Conservation (phyloP, 2,113 vertebrate genomes). For the Erythrolamprus reginae region DNA sequence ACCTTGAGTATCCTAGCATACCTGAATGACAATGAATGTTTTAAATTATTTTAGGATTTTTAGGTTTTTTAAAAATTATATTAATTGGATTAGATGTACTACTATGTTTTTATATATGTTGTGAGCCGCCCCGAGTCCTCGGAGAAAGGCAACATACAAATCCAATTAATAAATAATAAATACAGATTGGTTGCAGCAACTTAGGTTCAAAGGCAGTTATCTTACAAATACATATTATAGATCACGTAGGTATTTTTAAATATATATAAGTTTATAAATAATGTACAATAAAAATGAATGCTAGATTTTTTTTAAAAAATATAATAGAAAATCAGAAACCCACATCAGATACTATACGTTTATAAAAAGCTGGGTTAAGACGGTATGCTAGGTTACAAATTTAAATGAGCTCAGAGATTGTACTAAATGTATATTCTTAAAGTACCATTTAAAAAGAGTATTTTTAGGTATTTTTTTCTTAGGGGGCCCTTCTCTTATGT, state of each 20-base stretch:
- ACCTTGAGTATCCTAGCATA: not conserved
- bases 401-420: not conserved
- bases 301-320: not conserved
- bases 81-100: too few species aligned
- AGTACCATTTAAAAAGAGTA: not conserved
- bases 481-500: not conserved
- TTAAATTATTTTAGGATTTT: too few species aligned
- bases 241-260: too few species aligned
- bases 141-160: too few species aligned
- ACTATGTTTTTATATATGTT: too few species aligned
- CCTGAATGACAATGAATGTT: too few species aligned
- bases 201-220: not conserved
- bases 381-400: not conserved
- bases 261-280: too few species aligned
- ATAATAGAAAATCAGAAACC: not conserved
- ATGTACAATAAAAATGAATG: not conserved
- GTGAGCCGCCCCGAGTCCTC: too few species aligned
- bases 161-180: too few species aligned
- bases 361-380: not conserved
- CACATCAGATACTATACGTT: not conserved
- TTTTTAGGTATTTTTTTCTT: not conserved
- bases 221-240: not conserved
- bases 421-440: not conserved
- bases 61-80: too few species aligned
- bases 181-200: not conserved